Conservation (phyloP, 2,888 invertebrate species). For the Leptinotarsa juncta region DNA sequence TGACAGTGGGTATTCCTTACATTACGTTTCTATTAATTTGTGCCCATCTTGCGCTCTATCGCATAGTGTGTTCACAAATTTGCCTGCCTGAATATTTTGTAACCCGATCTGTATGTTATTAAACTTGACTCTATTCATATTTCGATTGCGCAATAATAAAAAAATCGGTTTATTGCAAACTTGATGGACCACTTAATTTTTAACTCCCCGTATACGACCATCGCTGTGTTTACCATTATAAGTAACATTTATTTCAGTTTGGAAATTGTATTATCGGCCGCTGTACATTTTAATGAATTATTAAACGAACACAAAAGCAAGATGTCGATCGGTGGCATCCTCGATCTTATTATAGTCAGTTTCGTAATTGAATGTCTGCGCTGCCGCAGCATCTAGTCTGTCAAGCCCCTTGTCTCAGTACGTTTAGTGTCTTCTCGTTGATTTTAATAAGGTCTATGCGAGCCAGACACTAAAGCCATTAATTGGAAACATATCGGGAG, state of each 20-base stretch:
- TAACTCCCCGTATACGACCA: not conserved
- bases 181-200: not conserved
- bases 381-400: conserved; percentile 53
- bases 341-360: conserved; percentile 53
- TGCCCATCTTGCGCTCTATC: too few relatives aligned
- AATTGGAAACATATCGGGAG: conserved; percentile 45
- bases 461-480: conserved; percentile 44
- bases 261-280: not conserved
- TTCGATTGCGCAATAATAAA: too few relatives aligned
- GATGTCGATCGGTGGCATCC: conserved; percentile 24
- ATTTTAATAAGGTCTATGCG: conserved; percentile 55
- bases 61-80: too few relatives aligned
- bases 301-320: conserved; percentile 22
- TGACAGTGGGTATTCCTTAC: too few relatives aligned
- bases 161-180: too few relatives aligned
- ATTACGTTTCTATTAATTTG: too few relatives aligned
- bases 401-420: conserved; percentile 51
- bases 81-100: too few relatives aligned
- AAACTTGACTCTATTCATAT: too few relatives aligned
- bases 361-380: conserved; percentile 57
- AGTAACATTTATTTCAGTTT: not conserved
- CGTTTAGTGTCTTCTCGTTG: conserved; percentile 54
- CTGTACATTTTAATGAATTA: conserved; percentile 18
- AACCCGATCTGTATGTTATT: too few relatives aligned
- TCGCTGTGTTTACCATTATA: not conserved